Evolutionary conservation across 2,113 vertebrate species (phyloP), one percentile per base, ranked within the genome.

Genomic region (Syngnathus scovelli): DNA sequence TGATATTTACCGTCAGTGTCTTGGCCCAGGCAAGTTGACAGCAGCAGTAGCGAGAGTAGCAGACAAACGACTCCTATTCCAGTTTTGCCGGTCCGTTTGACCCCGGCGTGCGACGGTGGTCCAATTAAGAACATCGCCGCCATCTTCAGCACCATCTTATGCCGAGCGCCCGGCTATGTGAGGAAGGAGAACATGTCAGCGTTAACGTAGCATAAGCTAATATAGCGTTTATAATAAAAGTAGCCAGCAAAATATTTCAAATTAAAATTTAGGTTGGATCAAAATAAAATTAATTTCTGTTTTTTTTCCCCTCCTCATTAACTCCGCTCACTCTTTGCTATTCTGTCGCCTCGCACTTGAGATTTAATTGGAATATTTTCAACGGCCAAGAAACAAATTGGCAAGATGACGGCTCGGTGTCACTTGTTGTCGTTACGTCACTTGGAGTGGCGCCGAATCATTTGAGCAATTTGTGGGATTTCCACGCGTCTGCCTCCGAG

Each of bases 81-180:
- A 11, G 74, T 80, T 69, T 79, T 23, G 48, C 64, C 66, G 33
- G 55, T 71, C 80, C 78, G 62, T 86, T 76, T 88, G 81, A 83
- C 78, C 69, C 61, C 69, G 74, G 70, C 71, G 70, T 74, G n/a
- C 62, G 76, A 78, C 77, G 38, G 70, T 9, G 67, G 71, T 52
- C 78, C 77, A 61, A 51, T 84, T 76, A 72, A 73, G 73, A 44
- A 70, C 15, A 16, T 76, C 65, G 68, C 33, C 61, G 67, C 77
- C 84, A 87, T 89, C 78, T 86, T 89, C 86, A 87, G 70, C 84
- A 85, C 76, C 71, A 55, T 66, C 74, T 78, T 74, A 83, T 77
- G 71, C 71, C 70, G 64, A 75, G 77, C 78, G 78, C 76, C 85
- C 81, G 66, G 70, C 88, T 89, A 84, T 12, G 59, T 0, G 16